These are phyloP conservation scores for Gallinago solitaria DNA, from an alignment of 2,797 vertebrate genomes.

Conservation along the genomic window DNA sequence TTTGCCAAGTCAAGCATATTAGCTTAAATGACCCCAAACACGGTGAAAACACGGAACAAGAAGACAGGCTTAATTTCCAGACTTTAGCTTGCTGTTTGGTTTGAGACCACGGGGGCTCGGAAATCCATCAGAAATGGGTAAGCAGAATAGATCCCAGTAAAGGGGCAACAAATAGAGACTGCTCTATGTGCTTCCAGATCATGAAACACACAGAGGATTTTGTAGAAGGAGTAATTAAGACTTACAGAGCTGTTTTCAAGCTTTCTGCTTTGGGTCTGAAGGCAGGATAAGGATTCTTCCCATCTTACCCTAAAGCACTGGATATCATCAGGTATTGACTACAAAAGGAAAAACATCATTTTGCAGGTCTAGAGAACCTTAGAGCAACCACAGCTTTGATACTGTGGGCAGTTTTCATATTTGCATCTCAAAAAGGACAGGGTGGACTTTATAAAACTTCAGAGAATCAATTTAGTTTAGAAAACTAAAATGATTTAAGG, in stretches of 20 bases:
- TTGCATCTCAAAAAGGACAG: background rate
- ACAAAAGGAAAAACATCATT: background rate
- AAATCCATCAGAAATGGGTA: background rate
- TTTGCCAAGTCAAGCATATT: background rate
- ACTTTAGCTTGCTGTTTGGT: background rate
- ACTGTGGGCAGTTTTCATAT: background rate
- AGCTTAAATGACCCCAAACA: background rate
- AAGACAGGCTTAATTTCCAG: background rate
- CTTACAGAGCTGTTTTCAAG: background rate
- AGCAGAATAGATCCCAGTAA: background rate
- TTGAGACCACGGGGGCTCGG: fast-evolving
- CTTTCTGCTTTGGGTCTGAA: background rate
- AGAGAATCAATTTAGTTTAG: too few relatives aligned
- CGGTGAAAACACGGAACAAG: background rate
- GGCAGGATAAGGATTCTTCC: background rate
- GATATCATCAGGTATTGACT: background rate
- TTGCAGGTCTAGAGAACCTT: background rate
- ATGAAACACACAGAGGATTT: background rate
- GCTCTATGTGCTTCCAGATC: background rate
- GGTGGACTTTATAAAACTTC: background rate
- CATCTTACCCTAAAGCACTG: background rate
- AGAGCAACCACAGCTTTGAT: background rate
- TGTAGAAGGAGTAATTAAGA: background rate
- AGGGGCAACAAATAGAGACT: background rate
- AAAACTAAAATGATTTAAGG: background rate